Base-by-base conservation (phyloP, 2,888 invertebrate species). In the Junonia oenone region DNA sequence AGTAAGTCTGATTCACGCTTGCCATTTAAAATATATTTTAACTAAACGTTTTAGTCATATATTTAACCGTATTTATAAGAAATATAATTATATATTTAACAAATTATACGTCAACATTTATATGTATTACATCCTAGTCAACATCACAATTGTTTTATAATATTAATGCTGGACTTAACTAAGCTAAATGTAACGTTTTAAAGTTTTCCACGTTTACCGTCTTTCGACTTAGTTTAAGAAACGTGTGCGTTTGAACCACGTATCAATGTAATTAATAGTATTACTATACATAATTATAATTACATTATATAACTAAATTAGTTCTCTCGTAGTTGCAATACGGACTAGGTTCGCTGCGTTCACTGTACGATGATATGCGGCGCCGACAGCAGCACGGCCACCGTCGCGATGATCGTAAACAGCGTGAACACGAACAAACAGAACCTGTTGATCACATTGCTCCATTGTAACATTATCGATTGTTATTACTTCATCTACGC, bases 281-380 rank as follows among this genome's bases (percentile, higher is more conserved):
- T 59, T 69, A 67, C 68, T 67, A 66, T 74, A 72, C 65, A 72
- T 67, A 63, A 65, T 64, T 64, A 66, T 63, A 62, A 59, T 72
- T 75, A 81, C 73, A 76, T 68, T 74, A 22, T 77, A 77, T 67
- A 58, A 61, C 76, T 84, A 79, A 77, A 81, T 83, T 83, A 88
- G 75, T 86, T 86, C 88, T 88, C 88, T 86, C 86, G 74, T 75
- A 69, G 66, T 63, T 59, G 65, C 63, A 56, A 59, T 58, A 49
- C 48, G 29, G 58, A 52, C 64, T 63, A 62, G 64, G 61, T 63
- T 63, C 63, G 62, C 55, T 50, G 50, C 51, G 61, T 68, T 86
- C 93, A 97, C 93, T 97, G 97, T 87, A 97, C 97, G 87, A 97
- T 97, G 85, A 98, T 97, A 91, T 98, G 97, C 68, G 98, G 98